These are phyloP conservation scores for Australoheros facetus DNA, from an alignment of 2,797 vertebrate species.

Conservation along the genomic window DNA sequence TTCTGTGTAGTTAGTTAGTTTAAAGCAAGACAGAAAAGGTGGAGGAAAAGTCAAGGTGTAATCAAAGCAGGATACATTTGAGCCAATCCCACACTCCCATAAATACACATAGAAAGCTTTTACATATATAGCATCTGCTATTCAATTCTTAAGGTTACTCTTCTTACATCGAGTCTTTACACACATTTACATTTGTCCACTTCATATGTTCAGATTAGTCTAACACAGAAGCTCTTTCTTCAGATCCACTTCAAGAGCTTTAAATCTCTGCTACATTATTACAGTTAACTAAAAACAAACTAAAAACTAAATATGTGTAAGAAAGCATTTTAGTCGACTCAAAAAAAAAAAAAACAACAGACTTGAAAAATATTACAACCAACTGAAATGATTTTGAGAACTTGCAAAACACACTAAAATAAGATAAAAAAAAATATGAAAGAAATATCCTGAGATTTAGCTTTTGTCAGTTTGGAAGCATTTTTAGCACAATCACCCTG, in stretches of 20 bases:
- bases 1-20: background rate
- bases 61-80: background rate
- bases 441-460: background rate
- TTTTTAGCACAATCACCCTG: background rate
- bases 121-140: background rate
- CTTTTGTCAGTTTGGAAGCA: background rate
- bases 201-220: background rate
- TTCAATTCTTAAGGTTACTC: background rate
- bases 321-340: background rate
- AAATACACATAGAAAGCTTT: background rate
- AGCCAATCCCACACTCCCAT: background rate
- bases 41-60: background rate
- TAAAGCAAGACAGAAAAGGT: background rate
- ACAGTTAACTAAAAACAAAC: background rate
- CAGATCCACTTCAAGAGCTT: background rate
- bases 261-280: background rate
- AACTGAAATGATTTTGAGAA: background rate
- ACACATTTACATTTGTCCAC: background rate
- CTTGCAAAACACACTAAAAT: background rate
- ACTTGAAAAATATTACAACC: background rate
- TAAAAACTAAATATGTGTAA: background rate
- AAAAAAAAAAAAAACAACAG: background rate
- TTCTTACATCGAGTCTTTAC: background rate
- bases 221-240: background rate
- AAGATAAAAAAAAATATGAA: background rate